phyloP scores from a whole-genome alignment of 1,140 invertebrate species.

The Aphelenchoides besseyi region DNA sequence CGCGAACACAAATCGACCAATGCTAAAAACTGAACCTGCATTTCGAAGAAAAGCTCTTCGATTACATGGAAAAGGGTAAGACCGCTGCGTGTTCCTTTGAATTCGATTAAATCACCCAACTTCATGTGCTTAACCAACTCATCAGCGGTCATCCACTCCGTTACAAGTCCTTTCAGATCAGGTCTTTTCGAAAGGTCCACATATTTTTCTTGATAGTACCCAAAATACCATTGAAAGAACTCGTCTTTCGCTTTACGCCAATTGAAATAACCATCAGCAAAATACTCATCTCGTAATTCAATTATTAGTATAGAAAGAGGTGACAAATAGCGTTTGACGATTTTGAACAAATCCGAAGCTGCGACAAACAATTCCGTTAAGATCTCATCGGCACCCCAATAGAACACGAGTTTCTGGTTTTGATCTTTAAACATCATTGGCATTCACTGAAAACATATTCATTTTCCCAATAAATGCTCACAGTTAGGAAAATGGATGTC shows the following conservation, averaged over 20 bases:
- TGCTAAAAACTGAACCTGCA: slow-evolving; percentile 6
- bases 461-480: background rate
- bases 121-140: background rate
- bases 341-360: background rate
- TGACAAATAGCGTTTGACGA: background rate
- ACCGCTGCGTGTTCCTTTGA: slow-evolving; percentile 5
- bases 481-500: background rate
- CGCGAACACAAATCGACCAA: slow-evolving; percentile 13
- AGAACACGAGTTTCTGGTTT: background rate
- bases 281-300: background rate
- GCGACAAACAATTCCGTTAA: background rate
- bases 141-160: slow-evolving; percentile 5
- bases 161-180: slow-evolving; percentile 5
- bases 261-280: background rate
- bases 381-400: background rate
- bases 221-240: background rate
- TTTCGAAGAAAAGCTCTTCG: background rate
- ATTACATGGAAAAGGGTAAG: slow-evolving; percentile 11
- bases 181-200: background rate
- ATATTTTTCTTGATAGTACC: background rate
- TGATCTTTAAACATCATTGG: background rate
- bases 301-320: background rate
- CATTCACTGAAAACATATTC: background rate
- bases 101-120: slow-evolving; percentile 6
- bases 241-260: background rate